phyloP scores from a whole-genome alignment of 2,888 invertebrate species.

The Drosophila neonasuta region DNA sequence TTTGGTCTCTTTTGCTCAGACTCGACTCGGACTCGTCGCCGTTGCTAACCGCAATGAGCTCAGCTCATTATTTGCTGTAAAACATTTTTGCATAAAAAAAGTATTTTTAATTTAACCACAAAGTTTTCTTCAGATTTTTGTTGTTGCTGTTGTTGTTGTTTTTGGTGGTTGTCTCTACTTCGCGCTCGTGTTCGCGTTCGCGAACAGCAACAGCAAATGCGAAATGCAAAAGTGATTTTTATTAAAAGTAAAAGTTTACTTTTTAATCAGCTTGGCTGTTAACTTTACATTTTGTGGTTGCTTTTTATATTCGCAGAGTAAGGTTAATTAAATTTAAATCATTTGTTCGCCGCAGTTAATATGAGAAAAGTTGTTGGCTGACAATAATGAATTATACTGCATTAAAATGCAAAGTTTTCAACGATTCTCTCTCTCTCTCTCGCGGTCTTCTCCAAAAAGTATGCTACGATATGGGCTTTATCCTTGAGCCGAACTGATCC shows the following conservation, averaged over 20 bases:
- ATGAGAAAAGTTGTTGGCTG: constrained; percentile 47
- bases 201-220: constrained; percentile 32
- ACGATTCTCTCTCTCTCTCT: not conserved
- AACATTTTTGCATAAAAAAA: constrained; percentile 53
- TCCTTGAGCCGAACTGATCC: constrained; percentile 15
- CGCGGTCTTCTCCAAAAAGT: constrained; percentile 5
- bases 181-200: not conserved
- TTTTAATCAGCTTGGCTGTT: constrained; percentile 64
- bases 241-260: constrained; percentile 66
- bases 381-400: constrained; percentile 48
- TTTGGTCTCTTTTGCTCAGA: constrained; percentile 5
- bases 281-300: constrained; percentile 49
- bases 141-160: constrained; percentile 31
- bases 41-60: constrained; percentile 46
- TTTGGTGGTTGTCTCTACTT: constrained; percentile 21
- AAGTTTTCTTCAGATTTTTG: constrained; percentile 58
- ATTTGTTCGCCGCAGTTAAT: constrained; percentile 36
- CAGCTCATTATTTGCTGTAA: constrained; percentile 59
- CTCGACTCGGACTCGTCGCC: not conserved
- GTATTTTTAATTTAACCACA: constrained; percentile 73
- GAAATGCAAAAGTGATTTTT: constrained; percentile 73
- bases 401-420: constrained; percentile 36
- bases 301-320: constrained; percentile 30
- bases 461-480: constrained; percentile 15
- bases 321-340: constrained; percentile 70